Base-by-base conservation (phyloP, 2,113 vertebrate genomes). In the Clinocottus analis region DNA sequence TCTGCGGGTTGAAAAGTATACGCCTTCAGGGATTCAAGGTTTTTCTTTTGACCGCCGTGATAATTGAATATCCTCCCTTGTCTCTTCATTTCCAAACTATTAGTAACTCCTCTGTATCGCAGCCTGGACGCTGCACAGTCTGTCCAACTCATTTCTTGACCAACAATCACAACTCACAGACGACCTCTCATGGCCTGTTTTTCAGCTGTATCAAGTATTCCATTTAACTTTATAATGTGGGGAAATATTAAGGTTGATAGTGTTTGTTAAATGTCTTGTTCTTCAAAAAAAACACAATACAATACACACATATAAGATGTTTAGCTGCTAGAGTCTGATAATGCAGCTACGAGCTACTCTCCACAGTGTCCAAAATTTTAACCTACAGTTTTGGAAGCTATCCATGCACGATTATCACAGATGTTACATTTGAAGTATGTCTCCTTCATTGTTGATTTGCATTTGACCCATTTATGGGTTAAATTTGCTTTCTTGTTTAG, bases 61-160 rank as follows among this genome's bases (percentile, higher is more conserved):
- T 84, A 83, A 78, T 87, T 64, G 85, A 86, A 90, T 83, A 86
- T 77, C 61, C 71, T 80, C 77, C 55, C 49, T 11, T 67, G 77
- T 83, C 71, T 80, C 51, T 75, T 85, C 31, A 83, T 71, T 90
- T 89, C 75, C 81, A 85, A 86, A 79, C 72, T 87, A 77, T 91
- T 80, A 89, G 77, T 82, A 87, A 88, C 67, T 89, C 71, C 75
- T 70, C 74, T 83, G 73, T 17, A 72, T 84, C 56, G 35, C 80
- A 58, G 66, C 76, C 60, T 83, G 79, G 87, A 74, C 79, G 86
- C 56, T 78, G 73, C 59, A 69, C 23, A 12, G 12, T 73, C 58
- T 78, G 60, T 51, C 68, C 37, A 84, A 75, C 39, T 71, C 23
- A 72, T 72, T 71, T 70, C 43, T 76, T 68, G 11, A 71, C 83